Conservation (phyloP, 2,797 vertebrate genomes). For the Cetoscarus ocellatus region DNA sequence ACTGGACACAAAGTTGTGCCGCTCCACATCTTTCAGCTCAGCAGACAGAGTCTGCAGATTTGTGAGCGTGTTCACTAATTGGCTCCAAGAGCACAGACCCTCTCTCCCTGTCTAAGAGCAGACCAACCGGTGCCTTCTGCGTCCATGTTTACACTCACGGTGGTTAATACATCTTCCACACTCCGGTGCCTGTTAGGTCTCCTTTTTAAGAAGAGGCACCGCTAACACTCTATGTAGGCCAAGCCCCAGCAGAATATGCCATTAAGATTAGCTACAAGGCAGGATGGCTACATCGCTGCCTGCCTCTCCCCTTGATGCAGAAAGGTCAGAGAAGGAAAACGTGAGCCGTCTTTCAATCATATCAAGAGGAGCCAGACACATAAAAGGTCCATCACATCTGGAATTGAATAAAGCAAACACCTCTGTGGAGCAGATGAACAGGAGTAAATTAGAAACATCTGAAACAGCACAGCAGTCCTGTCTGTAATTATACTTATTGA, state of each 20-base stretch:
- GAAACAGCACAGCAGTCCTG: slow-evolving; percentile 15
- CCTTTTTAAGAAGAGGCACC: slow-evolving; percentile 70
- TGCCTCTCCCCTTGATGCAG: slow-evolving; percentile 49
- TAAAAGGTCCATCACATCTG: slow-evolving; percentile 37
- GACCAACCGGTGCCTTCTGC: slow-evolving; percentile 58
- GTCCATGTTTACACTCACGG: slow-evolving; percentile 63
- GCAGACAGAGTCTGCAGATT: slow-evolving; percentile 44
- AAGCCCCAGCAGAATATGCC: slow-evolving; percentile 80
- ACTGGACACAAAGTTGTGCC: slow-evolving; percentile 51
- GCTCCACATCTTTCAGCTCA: slow-evolving; percentile 44
- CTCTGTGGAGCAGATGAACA: slow-evolving; percentile 30
- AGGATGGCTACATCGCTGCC: slow-evolving; percentile 49
- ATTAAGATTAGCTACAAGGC: slow-evolving; percentile 77
- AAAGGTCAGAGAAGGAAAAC: slow-evolving; percentile 59
- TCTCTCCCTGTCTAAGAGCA: slow-evolving; percentile 31
- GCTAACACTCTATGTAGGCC: slow-evolving; percentile 80
- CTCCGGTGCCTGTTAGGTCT: slow-evolving; percentile 63
- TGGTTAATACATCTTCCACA: slow-evolving; percentile 61
- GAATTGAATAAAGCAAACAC: slow-evolving; percentile 53
- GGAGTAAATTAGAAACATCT: slow-evolving; percentile 26
- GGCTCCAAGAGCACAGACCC: slow-evolving; percentile 50
- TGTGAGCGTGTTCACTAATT: slow-evolving; percentile 52
- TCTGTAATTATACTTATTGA: slow-evolving; percentile 52
- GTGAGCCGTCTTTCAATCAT: slow-evolving; percentile 26
- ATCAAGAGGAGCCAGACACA: slow-evolving; percentile 22